Evolutionary conservation across 2,113 vertebrate species (phyloP), one percentile per base, ranked within the genome.

Genomic region (Tiliqua scincoides): DNA sequence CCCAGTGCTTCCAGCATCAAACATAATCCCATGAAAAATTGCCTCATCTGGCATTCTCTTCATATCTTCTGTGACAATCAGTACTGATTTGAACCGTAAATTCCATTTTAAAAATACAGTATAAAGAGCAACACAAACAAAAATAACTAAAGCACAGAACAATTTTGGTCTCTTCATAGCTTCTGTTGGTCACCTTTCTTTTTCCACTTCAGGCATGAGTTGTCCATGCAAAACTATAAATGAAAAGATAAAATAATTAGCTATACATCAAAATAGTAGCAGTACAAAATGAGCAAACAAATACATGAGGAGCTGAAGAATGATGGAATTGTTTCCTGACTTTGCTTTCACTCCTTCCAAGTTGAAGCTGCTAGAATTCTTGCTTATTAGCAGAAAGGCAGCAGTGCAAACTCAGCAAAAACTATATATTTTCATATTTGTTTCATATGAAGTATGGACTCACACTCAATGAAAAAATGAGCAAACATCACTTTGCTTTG

Each of bases 1-100:
- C 76, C 99, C 99, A 0, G 98, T 99, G 96, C 98, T 99, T 77
- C 99, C 98, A 0, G 98, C 98, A 0, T 99, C 99, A 88, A 99
- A 98, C 98, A 99, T 99, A 92, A 99, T 96, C 7, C 98, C 98
- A 6, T 98, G 99, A 93, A 97, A 97, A 91, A 97, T 88, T 0
- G 89, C 88, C 1, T 89, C 91, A 4, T 88, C 82, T 0, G 57
- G 43, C 43, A 48, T 48, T 48, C 43, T n/a, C 73, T 89, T 10
- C 35, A 48, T 2, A 77, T 82, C 85, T 71, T 93, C 94, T 0
- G 94, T 83, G 82, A 87, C 79, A 91, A 92, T 93, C 30, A 93
- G 7, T 1, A 94, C 23, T 0, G 88, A 72, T 83, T 90, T 95
- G 37, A 94, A 93, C 72, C 91, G 87, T 90, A 96, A 94, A 93